phyloP scores from a whole-genome alignment of 2,797 vertebrate genomes.

The Phataginus tetradactyla region DNA sequence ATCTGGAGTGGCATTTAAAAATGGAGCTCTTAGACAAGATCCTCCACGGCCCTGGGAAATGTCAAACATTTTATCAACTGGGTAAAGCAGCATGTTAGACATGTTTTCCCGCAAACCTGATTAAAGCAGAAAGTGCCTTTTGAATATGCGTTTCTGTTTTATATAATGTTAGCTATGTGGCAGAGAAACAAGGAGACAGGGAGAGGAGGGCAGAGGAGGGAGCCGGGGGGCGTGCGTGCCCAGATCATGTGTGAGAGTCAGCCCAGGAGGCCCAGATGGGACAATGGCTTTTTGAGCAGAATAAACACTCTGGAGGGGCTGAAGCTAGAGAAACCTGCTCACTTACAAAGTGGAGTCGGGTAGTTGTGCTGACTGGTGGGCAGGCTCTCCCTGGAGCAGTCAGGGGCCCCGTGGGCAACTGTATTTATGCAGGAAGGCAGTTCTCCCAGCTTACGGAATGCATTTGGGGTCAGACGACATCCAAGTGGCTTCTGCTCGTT shows the following conservation, averaged over 20 bases:
- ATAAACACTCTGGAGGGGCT: background rate
- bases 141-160: conserved; percentile 80
- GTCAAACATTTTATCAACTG: conserved; percentile 85
- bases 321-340: background rate
- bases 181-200: background rate
- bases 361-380: background rate
- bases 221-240: rapidly evolving
- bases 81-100: conserved; percentile 79
- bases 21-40: conserved; percentile 81
- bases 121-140: conserved; percentile 83
- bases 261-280: background rate
- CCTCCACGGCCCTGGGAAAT: conserved; percentile 82
- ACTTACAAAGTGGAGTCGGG: background rate
- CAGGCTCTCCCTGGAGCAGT: rapidly evolving
- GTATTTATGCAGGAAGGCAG: background rate
- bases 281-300: background rate
- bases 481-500: rapidly evolving
- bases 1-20: conserved; percentile 85
- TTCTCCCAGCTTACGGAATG: rapidly evolving
- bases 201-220: rapidly evolving
- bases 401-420: background rate
- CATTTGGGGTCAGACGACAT: rapidly evolving
- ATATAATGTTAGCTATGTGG: conserved; percentile 47
- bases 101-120: conserved; percentile 78
- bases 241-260: background rate